Evolutionary conservation across 2,888 invertebrate genomes (phyloP), one percentile per base, ranked within the genome.

Genomic region (Drosophila borborema): DNA sequence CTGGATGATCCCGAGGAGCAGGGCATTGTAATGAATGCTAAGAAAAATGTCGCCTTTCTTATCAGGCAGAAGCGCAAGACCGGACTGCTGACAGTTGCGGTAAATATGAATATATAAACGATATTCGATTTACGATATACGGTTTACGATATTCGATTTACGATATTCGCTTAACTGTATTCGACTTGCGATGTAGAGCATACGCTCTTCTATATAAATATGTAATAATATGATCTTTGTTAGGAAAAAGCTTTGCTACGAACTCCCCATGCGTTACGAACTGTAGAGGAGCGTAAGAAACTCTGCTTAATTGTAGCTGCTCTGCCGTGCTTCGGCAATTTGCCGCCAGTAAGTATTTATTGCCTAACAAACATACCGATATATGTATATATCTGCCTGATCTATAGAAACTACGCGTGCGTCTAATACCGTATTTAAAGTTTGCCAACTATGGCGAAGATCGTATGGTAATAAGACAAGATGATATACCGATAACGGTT

Each of bases 231-330:
- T 28, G 28, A 2, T 38, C 4, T 23, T 54, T n/a, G 10, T 38
- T 81, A 95, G 95, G 95, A 96, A 82, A 96, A 95, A 93, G 92
- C 94, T 0, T 91, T 96, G 16, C 91, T 96, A 43, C 94, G 94
- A 62, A 95, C 94, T 76, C 93, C 93, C 3, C 94, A 94, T 2
- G 86, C 92, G 63, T 91, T 93, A n/a, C 93, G 96, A 56, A 94
- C 95, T 3, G 94, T 95, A 0, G 94, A 94, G n/a, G 95, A 96
- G 71, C 95, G 95, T 70, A 94, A 94, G 77, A 94, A 94, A 68
- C 91, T 96, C 34, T 94, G 94, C 74, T 92, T 94, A 31, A 94
- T 95, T 28, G 94, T 96, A 70, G 95, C 95, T 0, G 94, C 94
- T 10, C 91, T 96, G 34, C 95, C 95, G 90, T 96, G 95, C 86